Conservation (phyloP, 2,888 invertebrate genomes). For the Stenichneumon culpator region DNA sequence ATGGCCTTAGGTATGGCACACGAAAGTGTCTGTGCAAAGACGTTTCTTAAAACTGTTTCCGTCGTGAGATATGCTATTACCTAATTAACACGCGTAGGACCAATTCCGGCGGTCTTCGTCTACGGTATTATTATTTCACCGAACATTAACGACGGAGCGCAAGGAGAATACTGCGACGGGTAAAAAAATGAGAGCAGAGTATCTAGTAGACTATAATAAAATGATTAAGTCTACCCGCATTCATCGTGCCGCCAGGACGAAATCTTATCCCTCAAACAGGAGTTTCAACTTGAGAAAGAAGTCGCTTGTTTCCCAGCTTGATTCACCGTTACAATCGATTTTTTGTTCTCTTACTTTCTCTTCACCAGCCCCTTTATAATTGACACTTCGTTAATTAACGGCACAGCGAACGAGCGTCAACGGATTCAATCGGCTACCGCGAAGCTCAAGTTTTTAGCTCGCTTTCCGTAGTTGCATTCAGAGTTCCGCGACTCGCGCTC, state of each 20-base stretch:
- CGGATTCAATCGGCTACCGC: not conserved
- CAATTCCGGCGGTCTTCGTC: too few relatives aligned
- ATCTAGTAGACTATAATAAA: slow-evolving; percentile 34
- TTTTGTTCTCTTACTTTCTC: slow-evolving; percentile 21
- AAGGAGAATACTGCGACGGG: not conserved
- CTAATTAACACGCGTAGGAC: too few relatives aligned
- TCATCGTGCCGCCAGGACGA: not conserved
- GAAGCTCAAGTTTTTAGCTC: slow-evolving; percentile 18
- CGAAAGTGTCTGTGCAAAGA: too few relatives aligned
- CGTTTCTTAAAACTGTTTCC: too few relatives aligned
- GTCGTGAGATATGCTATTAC: too few relatives aligned
- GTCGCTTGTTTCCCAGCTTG: slow-evolving; percentile 11
- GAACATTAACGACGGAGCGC: not conserved
- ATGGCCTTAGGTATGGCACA: too few relatives aligned
- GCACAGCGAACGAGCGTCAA: not conserved
- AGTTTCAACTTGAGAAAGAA: not conserved
- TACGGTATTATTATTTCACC: too few relatives aligned
- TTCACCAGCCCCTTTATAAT: slow-evolving; percentile 29
- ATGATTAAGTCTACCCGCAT: slow-evolving; percentile 17
- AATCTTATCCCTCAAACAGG: not conserved
- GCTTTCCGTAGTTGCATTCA: slow-evolving; percentile 2
- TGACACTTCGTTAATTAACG: slow-evolving; percentile 48
- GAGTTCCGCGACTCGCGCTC: not conserved
- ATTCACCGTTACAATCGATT: slow-evolving; percentile 35
- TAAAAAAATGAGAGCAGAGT: not conserved